A percentile compares a stretch with the other conserved stretches of the same genome.
Conservation (phyloP, 2,113 vertebrate species). For the Pituophis catenifer region DNA sequence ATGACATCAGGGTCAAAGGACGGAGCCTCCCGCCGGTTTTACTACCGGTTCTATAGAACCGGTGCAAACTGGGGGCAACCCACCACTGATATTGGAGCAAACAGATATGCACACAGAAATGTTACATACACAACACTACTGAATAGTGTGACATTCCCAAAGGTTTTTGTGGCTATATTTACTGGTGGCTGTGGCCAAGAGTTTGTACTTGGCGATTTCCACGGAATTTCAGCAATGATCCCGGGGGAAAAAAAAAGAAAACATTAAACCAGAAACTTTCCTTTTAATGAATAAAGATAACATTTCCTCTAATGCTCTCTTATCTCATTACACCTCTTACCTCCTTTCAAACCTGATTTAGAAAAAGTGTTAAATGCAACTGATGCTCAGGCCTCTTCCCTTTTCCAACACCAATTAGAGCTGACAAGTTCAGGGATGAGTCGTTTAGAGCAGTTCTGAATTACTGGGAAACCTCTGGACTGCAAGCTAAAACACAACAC, state of each 20-base stretch:
- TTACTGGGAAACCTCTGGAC: constrained; percentile 19
- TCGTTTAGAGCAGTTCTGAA: constrained; percentile 29
- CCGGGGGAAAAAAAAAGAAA: accelerated
- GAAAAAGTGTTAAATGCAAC: constrained; percentile 31
- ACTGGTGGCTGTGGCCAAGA: neutral
- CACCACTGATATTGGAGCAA: too few relatives aligned
- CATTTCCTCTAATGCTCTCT: constrained; percentile 23
- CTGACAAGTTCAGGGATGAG: constrained; percentile 13
- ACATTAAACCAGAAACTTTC: constrained; percentile 43
- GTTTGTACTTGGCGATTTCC: constrained; percentile 3
- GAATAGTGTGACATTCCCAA: neutral
- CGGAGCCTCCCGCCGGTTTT: too few relatives aligned
- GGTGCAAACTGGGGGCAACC: too few relatives aligned
- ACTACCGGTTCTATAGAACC: too few relatives aligned
- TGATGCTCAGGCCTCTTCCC: constrained; percentile 31
- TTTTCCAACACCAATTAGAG: constrained; percentile 40
- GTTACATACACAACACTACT: neutral
- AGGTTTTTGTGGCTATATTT: neutral
- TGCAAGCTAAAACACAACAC: constrained; percentile 29
- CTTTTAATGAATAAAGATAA: constrained; percentile 57
- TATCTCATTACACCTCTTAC: constrained; percentile 10
- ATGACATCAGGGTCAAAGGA: too few relatives aligned
- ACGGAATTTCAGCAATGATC: constrained; percentile 17
- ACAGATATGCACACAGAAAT: neutral
- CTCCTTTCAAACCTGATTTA: constrained; percentile 46